Percentiles rank a stretch among this genome's conserved stretches.
These are phyloP conservation scores for Corythaixoides concolor DNA, from an alignment of 2,113 vertebrate genomes.

Conservation along the genomic window DNA sequence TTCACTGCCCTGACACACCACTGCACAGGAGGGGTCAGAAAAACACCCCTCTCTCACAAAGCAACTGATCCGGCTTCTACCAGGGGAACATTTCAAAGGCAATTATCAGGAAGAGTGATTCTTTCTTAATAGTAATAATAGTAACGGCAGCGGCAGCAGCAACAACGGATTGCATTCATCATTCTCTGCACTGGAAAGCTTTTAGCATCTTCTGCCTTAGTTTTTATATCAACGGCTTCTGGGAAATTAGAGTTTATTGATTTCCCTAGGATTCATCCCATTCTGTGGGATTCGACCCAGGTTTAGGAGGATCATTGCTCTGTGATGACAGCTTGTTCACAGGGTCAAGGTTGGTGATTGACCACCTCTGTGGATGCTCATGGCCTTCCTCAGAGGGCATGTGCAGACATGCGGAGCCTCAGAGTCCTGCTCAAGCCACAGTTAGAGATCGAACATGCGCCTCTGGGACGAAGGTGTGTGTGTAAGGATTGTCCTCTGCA, in stretches of 20 bases:
- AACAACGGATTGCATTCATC: neutral
- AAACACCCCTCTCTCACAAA: neutral
- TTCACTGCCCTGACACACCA: neutral
- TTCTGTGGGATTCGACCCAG: neutral
- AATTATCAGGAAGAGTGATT: neutral
- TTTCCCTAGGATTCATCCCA: neutral
- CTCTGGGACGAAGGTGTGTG: neutral
- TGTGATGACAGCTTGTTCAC: accelerated
- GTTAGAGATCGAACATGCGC: neutral
- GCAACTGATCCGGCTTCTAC: neutral
- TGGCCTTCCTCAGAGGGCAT: neutral
- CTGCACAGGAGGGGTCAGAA: neutral
- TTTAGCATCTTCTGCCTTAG: neutral
- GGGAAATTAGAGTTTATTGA: neutral
- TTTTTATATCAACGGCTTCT: neutral
- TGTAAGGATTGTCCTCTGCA: neutral
- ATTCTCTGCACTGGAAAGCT: neutral
- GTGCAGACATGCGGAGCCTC: accelerated
- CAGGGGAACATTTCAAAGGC: neutral
- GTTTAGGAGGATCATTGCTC: neutral
- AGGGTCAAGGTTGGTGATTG: neutral
- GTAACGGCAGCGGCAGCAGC: neutral
- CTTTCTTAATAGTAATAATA: constrained; percentile 1
- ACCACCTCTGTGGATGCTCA: accelerated
- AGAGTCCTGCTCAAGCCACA: neutral